Conservation (phyloP, 2,797 vertebrate species). For the Gadopsis marmoratus region DNA sequence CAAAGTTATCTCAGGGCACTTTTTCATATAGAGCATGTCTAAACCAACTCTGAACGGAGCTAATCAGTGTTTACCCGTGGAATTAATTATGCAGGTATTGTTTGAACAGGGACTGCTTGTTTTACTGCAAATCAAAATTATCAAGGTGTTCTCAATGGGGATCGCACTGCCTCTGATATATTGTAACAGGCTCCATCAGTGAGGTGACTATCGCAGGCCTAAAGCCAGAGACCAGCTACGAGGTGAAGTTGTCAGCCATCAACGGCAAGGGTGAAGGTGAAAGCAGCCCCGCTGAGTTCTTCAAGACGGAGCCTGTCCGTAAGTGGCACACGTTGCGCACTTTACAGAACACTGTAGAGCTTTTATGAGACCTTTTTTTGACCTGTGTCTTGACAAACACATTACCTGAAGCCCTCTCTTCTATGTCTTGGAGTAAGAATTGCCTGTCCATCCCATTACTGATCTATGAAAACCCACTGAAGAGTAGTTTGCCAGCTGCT, state of each 20-base stretch:
- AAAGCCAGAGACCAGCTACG: constrained; percentile 91
- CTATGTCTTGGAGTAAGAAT: background rate
- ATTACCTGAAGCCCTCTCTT: constrained; percentile 3
- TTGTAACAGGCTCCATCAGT: constrained; percentile 82
- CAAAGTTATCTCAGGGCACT: too few species aligned
- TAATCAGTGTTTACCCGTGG: constrained; percentile 54
- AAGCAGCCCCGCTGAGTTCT: constrained; percentile 86
- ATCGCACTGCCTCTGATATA: constrained; percentile 43
- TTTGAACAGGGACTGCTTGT: constrained; percentile 56
- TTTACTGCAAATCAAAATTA: constrained; percentile 51
- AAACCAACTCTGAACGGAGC: background rate
- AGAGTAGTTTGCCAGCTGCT: constrained; percentile 20
- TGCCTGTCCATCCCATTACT: constrained; percentile 7
- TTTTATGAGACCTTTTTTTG: constrained; percentile 22
- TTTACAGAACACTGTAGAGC: constrained; percentile 10
- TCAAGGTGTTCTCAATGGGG: constrained; percentile 51
- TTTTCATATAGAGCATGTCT: too few species aligned
- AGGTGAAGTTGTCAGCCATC: constrained; percentile 92
- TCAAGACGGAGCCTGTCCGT: constrained; percentile 97
- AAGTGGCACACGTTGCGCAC: constrained; percentile 83
- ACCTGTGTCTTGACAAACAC: constrained; percentile 21
- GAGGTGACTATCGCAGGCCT: constrained; percentile 90
- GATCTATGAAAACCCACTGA: constrained; percentile 26
- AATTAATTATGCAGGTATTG: constrained; percentile 57
- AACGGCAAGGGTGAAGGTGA: constrained; percentile 97